Evolutionary conservation across 2,888 invertebrate genomes (phyloP).

Genomic region (Aporophyla nigra): DNA sequence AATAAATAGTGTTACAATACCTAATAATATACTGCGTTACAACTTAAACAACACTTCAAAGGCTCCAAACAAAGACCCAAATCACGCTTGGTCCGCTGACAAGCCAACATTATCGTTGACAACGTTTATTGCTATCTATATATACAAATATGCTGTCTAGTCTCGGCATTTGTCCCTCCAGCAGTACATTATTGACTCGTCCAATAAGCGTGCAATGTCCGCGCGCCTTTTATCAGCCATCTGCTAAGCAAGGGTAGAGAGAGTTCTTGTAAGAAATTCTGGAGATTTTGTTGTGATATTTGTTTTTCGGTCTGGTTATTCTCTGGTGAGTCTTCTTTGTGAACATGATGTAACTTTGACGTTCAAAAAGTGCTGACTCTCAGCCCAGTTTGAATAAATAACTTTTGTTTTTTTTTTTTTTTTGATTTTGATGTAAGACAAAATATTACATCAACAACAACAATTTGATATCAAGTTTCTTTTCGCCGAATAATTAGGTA

Average conservation of each 20-base stretch:
- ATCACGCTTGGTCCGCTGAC: constrained; percentile 73
- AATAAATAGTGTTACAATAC: not conserved
- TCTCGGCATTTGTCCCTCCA: constrained; percentile 78
- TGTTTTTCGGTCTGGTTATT: not conserved
- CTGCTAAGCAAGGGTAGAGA: constrained; percentile 70
- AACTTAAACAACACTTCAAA: constrained; percentile 39
- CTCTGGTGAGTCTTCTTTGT: not conserved
- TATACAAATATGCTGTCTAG: constrained; percentile 78
- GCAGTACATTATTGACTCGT: constrained; percentile 89
- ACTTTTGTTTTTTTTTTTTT: too few relatives aligned
- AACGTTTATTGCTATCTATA: constrained; percentile 82
- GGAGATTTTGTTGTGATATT: not conserved
- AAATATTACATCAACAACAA: not conserved
- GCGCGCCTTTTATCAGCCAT: constrained; percentile 83
- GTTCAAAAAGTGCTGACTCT: too few relatives aligned
- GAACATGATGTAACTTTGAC: too few relatives aligned
- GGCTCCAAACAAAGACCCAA: constrained; percentile 67
- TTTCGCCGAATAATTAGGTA: too few relatives aligned
- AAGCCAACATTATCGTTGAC: constrained; percentile 86
- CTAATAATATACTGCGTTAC: constrained; percentile 12
- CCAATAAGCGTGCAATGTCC: constrained; percentile 88
- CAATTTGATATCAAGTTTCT: too few relatives aligned
- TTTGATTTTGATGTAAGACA: too few relatives aligned
- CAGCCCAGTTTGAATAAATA: too few relatives aligned
- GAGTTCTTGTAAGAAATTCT: constrained; percentile 34